Evolutionary conservation across 2,113 vertebrate genomes (phyloP), one percentile per base, ranked within the genome.

Genomic region (Triplophysa siluroides): DNA sequence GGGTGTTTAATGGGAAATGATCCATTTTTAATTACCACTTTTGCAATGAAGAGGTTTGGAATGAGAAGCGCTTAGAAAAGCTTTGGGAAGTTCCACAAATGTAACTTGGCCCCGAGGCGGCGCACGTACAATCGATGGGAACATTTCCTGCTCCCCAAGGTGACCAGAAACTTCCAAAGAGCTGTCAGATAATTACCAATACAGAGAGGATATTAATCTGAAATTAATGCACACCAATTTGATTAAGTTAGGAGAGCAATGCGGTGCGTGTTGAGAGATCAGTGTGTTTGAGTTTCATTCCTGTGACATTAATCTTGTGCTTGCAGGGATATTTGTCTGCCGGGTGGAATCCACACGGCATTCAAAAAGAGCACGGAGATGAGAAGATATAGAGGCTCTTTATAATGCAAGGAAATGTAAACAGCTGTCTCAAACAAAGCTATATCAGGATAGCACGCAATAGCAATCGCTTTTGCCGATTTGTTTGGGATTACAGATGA

Each of bases 21-120:
- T 91, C 87, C 87, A 78, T 89, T 90, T 95, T 92, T 93, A 94
- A 94, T 93, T 91, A 90, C 90, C 83, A 87, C 78, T 74, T 88
- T 87, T 87, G 82, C 79, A 89, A 84, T 63, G 63, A 81, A 83
- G 88, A 79, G 75, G 80, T 81, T 78, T 83, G 74, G 81, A 81
- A 70, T 79, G 82, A 80, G 78, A 84, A 87, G 86, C 76, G 50
- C 76, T 87, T 85, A 81, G 85, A 89, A 89, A 56, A 84, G 88
- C 87, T 86, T 66, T 78, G 83, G 83, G 86, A 85, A 78, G 87
- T 88, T 89, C 76, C 69, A 61, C 74, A 69, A 72, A 78, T 83
- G 78, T 29, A 71, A 80, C 78, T 70, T 85, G 58, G 68, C 81
- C 64, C 64, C 21, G n/a, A 21, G 69, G 73, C 74, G 56, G 52